Evolutionary conservation across 2,888 invertebrate genomes (phyloP).

Genomic region (Bimastos eiseni): DNA sequence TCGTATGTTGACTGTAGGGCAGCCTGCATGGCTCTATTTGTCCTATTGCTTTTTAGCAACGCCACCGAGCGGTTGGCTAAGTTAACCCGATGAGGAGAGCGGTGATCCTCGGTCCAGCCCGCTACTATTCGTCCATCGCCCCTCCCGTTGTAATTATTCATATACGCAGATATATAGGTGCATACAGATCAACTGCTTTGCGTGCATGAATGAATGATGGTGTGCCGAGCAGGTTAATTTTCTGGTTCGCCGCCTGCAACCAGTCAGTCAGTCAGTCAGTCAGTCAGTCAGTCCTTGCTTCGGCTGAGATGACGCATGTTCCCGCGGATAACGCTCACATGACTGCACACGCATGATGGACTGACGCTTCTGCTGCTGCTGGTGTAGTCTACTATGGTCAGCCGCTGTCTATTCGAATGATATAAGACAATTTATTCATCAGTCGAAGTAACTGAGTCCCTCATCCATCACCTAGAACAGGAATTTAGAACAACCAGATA

Average conservation of each 20-base stretch:
- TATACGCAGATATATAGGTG: not conserved
- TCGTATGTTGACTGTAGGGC: too few species aligned
- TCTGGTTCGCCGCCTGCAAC: not conserved
- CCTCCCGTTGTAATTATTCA: too few species aligned
- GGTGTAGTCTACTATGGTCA: not conserved
- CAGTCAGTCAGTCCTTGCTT: not conserved
- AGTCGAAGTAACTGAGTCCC: not conserved
- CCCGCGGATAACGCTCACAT: not conserved
- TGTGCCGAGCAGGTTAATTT: not conserved
- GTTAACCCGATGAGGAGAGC: too few species aligned
- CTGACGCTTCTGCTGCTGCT: not conserved
- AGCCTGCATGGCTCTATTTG: too few species aligned
- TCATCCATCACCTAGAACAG: too few species aligned
- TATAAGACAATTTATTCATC: not conserved
- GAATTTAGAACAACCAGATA: too few species aligned
- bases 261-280: not conserved
- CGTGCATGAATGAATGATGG: not conserved
- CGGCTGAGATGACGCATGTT: not conserved
- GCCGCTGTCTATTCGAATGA: not conserved
- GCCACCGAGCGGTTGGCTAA: too few species aligned
- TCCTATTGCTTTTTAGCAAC: too few species aligned
- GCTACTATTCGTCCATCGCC: too few species aligned
- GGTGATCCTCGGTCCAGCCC: too few species aligned
- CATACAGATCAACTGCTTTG: not conserved
- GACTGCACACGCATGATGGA: constrained; percentile 4